These are phyloP conservation scores for Germaria angustata DNA, from an alignment of 2,888 invertebrate species.

Conservation along the genomic window DNA sequence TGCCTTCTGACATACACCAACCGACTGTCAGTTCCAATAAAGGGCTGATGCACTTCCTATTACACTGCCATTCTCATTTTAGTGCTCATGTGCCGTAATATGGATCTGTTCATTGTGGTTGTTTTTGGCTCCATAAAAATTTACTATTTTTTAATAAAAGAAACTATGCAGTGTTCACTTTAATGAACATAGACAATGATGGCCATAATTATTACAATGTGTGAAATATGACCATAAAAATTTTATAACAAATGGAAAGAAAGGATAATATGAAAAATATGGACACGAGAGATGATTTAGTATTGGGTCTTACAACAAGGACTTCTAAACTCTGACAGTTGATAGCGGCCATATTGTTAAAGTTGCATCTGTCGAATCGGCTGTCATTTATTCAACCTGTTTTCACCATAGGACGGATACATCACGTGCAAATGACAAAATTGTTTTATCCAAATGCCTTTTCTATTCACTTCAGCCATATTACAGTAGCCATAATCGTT, in stretches of 20 bases:
- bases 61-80: conserved; percentile 11
- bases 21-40: background rate
- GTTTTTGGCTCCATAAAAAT: conserved; percentile 25
- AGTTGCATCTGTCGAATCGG: too few species aligned
- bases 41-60: background rate
- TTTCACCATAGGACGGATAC: too few species aligned
- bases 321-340: too few species aligned
- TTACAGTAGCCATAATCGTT: too few species aligned
- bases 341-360: too few species aligned
- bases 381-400: too few species aligned
- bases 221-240: conserved; percentile 51
- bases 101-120: conserved; percentile 9
- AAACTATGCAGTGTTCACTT: conserved; percentile 13
- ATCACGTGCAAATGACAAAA: too few species aligned
- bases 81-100: conserved; percentile 14
- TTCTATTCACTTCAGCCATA: too few species aligned
- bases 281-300: too few species aligned
- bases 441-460: too few species aligned
- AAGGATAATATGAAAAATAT: too few species aligned
- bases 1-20: background rate
- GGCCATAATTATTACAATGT: conserved; percentile 35
- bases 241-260: conserved; percentile 15
- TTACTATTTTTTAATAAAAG: background rate
- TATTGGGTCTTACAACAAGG: too few species aligned
- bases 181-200: conserved; percentile 11